Percentiles rank a stretch among this genome's conserved stretches.
Conservation (phyloP, 37 sponge, comb jelly and placozoan species). For the Bolinopsis microptera region DNA sequence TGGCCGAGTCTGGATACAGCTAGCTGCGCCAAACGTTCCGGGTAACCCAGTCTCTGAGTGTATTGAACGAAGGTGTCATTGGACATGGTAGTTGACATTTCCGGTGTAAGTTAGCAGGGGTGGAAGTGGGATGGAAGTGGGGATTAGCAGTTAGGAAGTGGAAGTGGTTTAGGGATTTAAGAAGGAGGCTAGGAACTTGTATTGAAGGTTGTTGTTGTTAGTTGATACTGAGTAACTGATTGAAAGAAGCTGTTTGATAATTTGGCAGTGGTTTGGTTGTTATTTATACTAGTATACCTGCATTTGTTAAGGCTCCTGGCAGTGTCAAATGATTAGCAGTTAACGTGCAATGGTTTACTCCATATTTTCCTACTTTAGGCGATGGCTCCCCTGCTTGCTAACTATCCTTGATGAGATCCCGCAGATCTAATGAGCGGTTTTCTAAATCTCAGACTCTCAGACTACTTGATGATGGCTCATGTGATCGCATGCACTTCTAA, state of each 20-base stretch:
- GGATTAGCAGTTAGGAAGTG: neutral
- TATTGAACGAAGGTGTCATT: slow-evolving; percentile 27
- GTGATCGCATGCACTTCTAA: too few relatives aligned
- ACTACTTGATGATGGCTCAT: too few relatives aligned
- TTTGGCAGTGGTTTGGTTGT: neutral
- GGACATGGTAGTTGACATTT: neutral
- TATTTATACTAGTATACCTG: neutral
- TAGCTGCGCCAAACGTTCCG: neutral
- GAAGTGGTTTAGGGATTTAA: neutral
- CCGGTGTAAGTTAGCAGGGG: neutral
- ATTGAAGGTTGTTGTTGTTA: neutral
- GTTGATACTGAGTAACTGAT: neutral
- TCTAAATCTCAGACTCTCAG: too few relatives aligned
- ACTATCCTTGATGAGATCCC: neutral
- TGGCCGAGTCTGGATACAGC: slow-evolving; percentile 17
- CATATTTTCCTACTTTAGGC: neutral
- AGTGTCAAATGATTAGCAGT: neutral
- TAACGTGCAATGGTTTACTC: neutral
- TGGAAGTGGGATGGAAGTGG: neutral
- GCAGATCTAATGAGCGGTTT: neutral
- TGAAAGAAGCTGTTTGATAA: neutral
- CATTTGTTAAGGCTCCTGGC: neutral
- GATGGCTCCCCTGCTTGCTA: neutral
- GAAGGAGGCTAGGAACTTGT: neutral
- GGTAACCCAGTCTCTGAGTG: slow-evolving; percentile 51